Base-by-base conservation (phyloP, 1,140 invertebrate species). In the Eriosoma lanigerum region DNA sequence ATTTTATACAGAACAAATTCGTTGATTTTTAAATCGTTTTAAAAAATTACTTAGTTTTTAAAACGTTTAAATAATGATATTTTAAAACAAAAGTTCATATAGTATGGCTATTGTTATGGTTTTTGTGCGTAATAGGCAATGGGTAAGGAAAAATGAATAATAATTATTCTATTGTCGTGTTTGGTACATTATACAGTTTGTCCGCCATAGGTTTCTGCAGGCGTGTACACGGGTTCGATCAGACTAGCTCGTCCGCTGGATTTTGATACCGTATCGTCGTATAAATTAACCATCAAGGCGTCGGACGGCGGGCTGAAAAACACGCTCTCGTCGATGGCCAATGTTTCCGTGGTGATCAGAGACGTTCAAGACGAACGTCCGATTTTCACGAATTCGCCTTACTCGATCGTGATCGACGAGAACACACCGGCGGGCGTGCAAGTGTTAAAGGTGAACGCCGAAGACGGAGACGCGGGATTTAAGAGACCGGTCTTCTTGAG, bases 361-460 rank as follows among this genome's bases (percentile, higher is more conserved):
- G 94, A 96, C 84, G 89, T 93, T 2, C 94, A 92, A 85, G 93
- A 96, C 85, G 92, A 94, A 84, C 90, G 92, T 24, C 94, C 94
- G 0, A 87, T 89, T 2, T 95, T 95, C 83, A 84, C 93, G 1
- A 93, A 93, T 83, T 91, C 91, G 1, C 93, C 93, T 0, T 94
- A 92, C 83, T 93, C 92, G 1, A 90, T 91, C 3, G 90, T 91
- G 0, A 87, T 94, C 15, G 86, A 90, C 2, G 93, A 95, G 84
- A 93, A 93, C 82, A 92, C 90, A 0, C 86, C 88, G 6, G 86
- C 87, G 19, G 88, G 88, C 21, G 86, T 89, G 2, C 81, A 82
- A 48, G 89, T 94, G 81, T 84, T 93, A 82, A 90, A 90, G 1
- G 89, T 94, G 1, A 87, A 88, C 80, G 93, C 92, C 0, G 89